Evolutionary conservation across 1,140 invertebrate genomes (phyloP).

Genomic region (Camponotus vicinus): DNA sequence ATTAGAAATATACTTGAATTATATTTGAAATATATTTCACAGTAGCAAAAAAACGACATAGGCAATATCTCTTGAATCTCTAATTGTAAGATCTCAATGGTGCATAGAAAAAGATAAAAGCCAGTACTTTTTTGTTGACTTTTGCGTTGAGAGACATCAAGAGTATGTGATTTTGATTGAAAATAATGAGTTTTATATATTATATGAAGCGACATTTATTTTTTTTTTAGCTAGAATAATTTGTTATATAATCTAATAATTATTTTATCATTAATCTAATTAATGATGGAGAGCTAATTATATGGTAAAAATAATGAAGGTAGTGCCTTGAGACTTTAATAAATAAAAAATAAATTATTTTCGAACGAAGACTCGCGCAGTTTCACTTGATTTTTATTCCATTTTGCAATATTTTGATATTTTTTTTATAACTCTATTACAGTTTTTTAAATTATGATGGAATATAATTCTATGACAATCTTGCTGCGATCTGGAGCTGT

Average conservation of each 20-base stretch:
- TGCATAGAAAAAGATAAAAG: conserved; percentile 23
- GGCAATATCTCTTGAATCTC: conserved; percentile 18
- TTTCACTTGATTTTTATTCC: conserved; percentile 28
- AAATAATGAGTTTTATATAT: conserved; percentile 41
- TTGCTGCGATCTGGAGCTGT: background rate
- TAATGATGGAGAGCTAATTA: conserved; percentile 6
- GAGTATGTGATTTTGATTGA: conserved; percentile 8
- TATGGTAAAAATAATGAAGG: conserved; percentile 27
- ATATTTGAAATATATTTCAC: conserved; percentile 34
- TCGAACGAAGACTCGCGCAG: conserved; percentile 21
- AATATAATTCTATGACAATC: background rate
- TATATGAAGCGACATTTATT: conserved; percentile 25
- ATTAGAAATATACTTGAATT: conserved; percentile 34
- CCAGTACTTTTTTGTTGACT: conserved; percentile 24
- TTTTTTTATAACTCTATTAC: too few relatives aligned
- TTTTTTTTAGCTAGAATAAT: conserved; percentile 46
- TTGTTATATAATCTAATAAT: conserved; percentile 50
- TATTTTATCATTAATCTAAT: conserved; percentile 40
- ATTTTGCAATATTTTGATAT: background rate
- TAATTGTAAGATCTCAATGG: conserved; percentile 29
- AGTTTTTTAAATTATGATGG: background rate
- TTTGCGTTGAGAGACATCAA: conserved; percentile 3
- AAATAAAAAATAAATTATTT: conserved; percentile 62
- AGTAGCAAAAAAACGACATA: background rate
- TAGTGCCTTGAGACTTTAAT: conserved; percentile 61